Evolutionary conservation across 2,888 invertebrate genomes (phyloP), one percentile per base, ranked within the genome.

Genomic region (Agonopterix subpropinquella): DNA sequence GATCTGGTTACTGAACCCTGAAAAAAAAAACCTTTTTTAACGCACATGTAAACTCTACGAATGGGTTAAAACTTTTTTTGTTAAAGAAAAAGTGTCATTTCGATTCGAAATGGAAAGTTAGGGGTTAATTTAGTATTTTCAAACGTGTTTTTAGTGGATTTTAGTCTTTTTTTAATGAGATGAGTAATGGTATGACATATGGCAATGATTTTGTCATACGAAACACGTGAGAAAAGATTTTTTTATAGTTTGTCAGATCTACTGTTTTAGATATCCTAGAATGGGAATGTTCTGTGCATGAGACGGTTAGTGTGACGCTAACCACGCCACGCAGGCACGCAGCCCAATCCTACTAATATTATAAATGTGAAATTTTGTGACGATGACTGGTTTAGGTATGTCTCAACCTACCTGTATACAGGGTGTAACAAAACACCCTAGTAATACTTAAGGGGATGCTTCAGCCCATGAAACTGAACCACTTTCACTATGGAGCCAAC

Each of bases 1-100:
- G 73, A 81, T 83, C 84, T 85, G 85, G 86, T 86, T 84, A 86
- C 82, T 85, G 84, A 85, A 84, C 85, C 80, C 69, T 58, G 45
- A 43, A 43, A 59, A 70, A 77, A 80, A 76, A 72, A 66, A 47
- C n/a, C 8, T 51, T 56, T 65, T 72, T 71, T 61, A 57, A 56
- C 61, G 47, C 76, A 74, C 69, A 75, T 75, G 75, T 28, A 28
- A 28, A 28, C 28, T 76, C 72, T 72, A 75, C 71, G 83, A 86
- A 84, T 84, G 86, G 86, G 86, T 87, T 86, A 80, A 78, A 59
- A 42, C 42, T 13, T 42, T 71, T 64, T 59, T 62, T 51, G 44
- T 47, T 8, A 53, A 28, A 53, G 53, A 70, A 73, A 77, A 83
- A 78, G 73, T 78, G 82, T 77, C 84, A 83, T 86, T 83, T 75